Evolutionary conservation across 2,888 invertebrate species (phyloP).

Genomic region (Eudemis profundana): DNA sequence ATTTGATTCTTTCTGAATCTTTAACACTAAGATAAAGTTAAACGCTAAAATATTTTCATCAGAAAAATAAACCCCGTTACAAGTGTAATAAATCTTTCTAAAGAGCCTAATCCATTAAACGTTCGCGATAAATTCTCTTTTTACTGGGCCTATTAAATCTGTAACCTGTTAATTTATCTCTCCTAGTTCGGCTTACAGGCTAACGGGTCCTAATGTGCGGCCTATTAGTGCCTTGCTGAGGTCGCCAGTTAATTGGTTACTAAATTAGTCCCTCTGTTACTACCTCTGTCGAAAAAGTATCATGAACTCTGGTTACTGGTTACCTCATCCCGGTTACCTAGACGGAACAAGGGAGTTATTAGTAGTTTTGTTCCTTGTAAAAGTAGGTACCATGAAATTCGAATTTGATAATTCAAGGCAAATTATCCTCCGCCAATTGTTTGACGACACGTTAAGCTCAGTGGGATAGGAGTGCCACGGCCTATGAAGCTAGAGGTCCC

Average conservation of each 20-base stretch:
- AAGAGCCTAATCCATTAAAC: conserved; percentile 10
- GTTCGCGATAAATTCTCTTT: conserved; percentile 9
- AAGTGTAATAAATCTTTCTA: conserved; percentile 20
- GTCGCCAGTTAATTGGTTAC: conserved; percentile 13
- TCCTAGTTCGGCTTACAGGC: conserved; percentile 23
- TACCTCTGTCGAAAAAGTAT: background rate
- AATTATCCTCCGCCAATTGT: too few relatives aligned
- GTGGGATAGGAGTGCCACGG: too few relatives aligned
- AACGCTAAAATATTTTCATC: background rate
- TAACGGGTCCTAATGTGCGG: conserved; percentile 18
- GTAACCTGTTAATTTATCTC: conserved; percentile 29
- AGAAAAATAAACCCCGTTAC: conserved; percentile 1
- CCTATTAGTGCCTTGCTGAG: conserved; percentile 4
- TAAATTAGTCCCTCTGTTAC: conserved; percentile 21
- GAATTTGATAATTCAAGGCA: too few relatives aligned
- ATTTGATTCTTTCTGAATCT: too few relatives aligned
- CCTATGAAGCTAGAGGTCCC: too few relatives aligned
- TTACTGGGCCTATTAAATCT: conserved; percentile 26
- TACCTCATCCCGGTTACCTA: too few relatives aligned
- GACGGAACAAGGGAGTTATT: too few relatives aligned
- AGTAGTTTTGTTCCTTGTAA: background rate
- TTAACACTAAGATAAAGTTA: background rate
- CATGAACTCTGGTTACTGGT: conserved; percentile 12
- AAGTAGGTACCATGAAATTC: too few relatives aligned
- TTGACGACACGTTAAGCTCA: too few relatives aligned